Percentiles rank a stretch among this genome's conserved stretches.
These are phyloP conservation scores for Gambelia wislizenii DNA, from an alignment of 2,797 vertebrate genomes.

Conservation along the genomic window DNA sequence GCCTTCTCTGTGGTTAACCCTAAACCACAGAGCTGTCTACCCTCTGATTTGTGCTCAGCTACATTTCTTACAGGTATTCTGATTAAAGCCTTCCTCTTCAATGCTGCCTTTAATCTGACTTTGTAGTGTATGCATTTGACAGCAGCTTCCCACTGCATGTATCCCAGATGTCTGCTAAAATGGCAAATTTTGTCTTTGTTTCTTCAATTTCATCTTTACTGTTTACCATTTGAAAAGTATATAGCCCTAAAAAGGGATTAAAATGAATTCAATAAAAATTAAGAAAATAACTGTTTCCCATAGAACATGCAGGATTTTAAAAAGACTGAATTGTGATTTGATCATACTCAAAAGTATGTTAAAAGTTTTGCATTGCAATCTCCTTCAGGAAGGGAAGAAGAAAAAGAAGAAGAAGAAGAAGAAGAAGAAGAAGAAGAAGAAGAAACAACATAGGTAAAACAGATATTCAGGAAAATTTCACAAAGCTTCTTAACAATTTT, in stretches of 20 bases:
- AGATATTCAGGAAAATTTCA: slow-evolving; percentile 14
- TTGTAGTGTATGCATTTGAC: not conserved
- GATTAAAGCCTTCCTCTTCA: not conserved
- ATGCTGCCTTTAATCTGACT: not conserved
- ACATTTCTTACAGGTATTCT: not conserved
- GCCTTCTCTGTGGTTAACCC: not conserved
- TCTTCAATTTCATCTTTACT: not conserved
- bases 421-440: not conserved
- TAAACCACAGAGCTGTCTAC: not conserved
- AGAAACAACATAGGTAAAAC: not conserved
- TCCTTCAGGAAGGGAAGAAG: not conserved
- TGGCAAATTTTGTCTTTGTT: not conserved
- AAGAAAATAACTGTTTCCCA: not conserved
- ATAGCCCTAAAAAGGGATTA: not conserved
- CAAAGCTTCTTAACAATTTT: not conserved
- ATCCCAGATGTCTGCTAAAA: not conserved
- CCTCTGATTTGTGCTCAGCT: not conserved
- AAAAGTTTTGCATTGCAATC: not conserved
- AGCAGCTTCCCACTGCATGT: not conserved
- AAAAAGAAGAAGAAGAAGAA: not conserved
- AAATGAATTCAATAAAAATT: not conserved
- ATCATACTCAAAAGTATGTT: not conserved
- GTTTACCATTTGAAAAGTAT: not conserved
- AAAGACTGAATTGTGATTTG: not conserved
- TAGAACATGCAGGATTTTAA: not conserved